Conservation (phyloP, 2,888 invertebrate species). For the Capitulum mitella region DNA sequence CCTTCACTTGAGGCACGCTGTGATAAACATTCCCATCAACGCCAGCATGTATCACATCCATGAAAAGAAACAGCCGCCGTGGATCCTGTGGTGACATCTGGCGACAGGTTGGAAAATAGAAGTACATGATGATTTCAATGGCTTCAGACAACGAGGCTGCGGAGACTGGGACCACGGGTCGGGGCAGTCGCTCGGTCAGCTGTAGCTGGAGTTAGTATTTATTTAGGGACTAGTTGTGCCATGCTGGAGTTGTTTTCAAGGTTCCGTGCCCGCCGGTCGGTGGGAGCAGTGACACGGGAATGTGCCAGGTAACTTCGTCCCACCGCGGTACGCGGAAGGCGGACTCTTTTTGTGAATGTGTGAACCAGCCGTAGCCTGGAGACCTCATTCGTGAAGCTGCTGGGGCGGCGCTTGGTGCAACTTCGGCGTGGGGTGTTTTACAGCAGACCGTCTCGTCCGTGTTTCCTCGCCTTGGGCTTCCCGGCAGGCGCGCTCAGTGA, state of each 20-base stretch:
- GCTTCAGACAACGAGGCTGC: neutral
- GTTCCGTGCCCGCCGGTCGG: too few species aligned
- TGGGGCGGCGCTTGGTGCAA: too few species aligned
- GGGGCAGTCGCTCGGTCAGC: neutral
- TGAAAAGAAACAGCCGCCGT: neutral
- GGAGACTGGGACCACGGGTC: neutral
- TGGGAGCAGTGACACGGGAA: too few species aligned
- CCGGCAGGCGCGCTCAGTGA: too few species aligned
- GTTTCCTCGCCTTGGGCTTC: too few species aligned
- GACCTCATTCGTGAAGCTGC: too few species aligned
- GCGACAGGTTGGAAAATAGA: neutral
- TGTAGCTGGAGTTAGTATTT: neutral
- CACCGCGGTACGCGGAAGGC: too few species aligned
- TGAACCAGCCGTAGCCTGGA: too few species aligned
- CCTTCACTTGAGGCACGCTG: neutral
- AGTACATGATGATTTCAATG: rapidly evolving
- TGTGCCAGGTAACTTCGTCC: too few species aligned
- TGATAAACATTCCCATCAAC: slow-evolving; percentile 5
- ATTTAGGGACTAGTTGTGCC: neutral
- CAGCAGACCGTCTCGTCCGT: too few species aligned
- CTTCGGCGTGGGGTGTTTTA: too few species aligned
- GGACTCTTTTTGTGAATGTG: too few species aligned
- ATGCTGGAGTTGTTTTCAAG: neutral
- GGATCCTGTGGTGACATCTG: slow-evolving; percentile 6
- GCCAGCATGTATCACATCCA: slow-evolving; percentile 18